These are phyloP conservation scores for Aelia acuminata DNA, from an alignment of 2,888 invertebrate species.

Conservation along the genomic window DNA sequence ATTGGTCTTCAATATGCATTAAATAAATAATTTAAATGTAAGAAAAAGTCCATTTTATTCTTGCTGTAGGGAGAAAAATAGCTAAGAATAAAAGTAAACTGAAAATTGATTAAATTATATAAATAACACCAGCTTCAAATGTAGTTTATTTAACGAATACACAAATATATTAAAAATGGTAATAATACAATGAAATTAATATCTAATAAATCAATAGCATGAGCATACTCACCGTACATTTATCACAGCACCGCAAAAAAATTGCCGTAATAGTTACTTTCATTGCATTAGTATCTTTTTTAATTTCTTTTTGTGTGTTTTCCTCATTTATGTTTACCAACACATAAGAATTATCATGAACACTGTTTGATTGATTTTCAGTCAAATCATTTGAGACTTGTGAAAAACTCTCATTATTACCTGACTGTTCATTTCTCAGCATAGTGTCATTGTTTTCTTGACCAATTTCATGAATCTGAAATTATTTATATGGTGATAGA, in stretches of 20 bases:
- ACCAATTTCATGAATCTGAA: not conserved
- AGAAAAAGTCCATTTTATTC: no score
- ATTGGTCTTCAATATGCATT: no score
- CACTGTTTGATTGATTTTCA: not conserved
- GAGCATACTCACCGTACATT: not conserved
- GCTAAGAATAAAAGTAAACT: no score
- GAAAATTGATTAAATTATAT: conserved; percentile 14
- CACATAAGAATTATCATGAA: not conserved
- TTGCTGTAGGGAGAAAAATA: no score
- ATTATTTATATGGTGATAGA: not conserved
- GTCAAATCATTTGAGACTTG: not conserved
- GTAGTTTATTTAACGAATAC: not conserved
- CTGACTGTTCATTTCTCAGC: not conserved
- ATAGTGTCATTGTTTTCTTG: not conserved
- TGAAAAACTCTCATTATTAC: not conserved
- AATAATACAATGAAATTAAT: not conserved
- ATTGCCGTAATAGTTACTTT: not conserved
- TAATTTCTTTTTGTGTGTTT: not conserved
- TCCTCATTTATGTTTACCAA: not conserved
- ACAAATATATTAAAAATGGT: no score
- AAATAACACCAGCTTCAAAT: not conserved
- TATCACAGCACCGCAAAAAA: not conserved
- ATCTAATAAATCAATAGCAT: not conserved
- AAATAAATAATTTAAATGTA: no score
- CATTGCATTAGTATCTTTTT: not conserved